phyloP scores from a whole-genome alignment of 2,888 invertebrate species.

The Rapana venosa region DNA sequence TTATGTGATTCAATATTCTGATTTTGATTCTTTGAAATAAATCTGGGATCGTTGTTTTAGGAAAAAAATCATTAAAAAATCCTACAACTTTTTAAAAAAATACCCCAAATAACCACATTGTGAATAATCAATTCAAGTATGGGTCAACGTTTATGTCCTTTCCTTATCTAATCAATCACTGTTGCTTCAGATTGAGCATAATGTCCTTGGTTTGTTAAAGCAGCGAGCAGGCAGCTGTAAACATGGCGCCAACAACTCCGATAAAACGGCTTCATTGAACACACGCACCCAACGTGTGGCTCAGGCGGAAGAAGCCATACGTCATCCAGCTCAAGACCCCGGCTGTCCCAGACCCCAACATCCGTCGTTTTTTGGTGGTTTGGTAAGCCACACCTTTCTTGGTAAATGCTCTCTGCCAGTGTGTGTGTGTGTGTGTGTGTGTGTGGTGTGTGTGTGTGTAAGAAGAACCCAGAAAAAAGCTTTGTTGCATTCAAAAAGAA shows the following conservation, averaged over 20 bases:
- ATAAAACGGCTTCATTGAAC: conserved; percentile 20
- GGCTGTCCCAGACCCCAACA: conserved; percentile 16
- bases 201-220: conserved; percentile 14
- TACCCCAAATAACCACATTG: too few species aligned
- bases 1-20: too few species aligned
- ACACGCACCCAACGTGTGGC: conserved; percentile 1
- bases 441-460: background rate
- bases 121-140: too few species aligned
- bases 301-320: background rate
- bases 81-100: too few species aligned
- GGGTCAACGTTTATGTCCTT: background rate
- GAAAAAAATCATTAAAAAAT: too few species aligned
- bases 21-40: too few species aligned
- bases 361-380: background rate
- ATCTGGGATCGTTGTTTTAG: too few species aligned
- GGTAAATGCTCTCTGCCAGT: conserved; percentile 6
- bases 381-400: background rate
- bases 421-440: background rate
- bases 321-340: background rate
- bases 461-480: background rate
- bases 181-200: background rate
- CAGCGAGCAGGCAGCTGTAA: conserved; percentile 3
- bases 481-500: background rate
- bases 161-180: background rate
- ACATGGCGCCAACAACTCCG: background rate